Base-by-base conservation (phyloP, 23 tunicate species). In the Clavelina lepadiformis region DNA sequence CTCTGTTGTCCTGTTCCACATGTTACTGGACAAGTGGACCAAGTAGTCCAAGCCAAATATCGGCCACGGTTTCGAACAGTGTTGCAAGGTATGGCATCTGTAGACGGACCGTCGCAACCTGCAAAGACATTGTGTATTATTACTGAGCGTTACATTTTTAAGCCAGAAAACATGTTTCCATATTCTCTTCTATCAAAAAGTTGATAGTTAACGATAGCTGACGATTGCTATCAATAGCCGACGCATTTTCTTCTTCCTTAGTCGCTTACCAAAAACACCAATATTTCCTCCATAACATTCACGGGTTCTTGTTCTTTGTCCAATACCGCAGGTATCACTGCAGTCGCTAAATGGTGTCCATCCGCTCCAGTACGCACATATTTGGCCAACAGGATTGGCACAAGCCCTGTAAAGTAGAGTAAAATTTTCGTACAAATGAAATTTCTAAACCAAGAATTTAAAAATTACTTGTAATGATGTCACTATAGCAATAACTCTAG, bases 281-380 rank as follows among this genome's bases (percentile, higher is more conserved):
- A 64, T 68, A 25, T 57, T 30, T 38, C 86, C 89, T 8, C 75
- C 97, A 61, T 27, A 49, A 52, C 99, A 94, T 2, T 28, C 22
- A 61, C 94, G 80, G 11, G 61, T 62, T 51, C 95, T 56, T 1
- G 80, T 74, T 65, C 66, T 63, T 31, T 47, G 24, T 30, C 99
- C 99, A 11, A 18, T 46, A 15, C 79, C 83, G 45, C 99, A 94
- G 15, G 85, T 28, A 19, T 73, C 41, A 56, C 91, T 80, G 77
- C 99, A 94, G 50, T 52, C 32, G 3, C 85, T 65, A 41, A 65
- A 94, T 21, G 22, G 91, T 28, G 78, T 33, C 99, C 99, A 94
- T 0, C 85, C 85, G 33, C 82, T 64, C 99, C 99, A 94, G 82
- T 94, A 94, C 1, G 77, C 99, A 58, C 99, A 94, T 21, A 77